Evolutionary conservation across 2,797 vertebrate genomes (phyloP), one percentile per base, ranked within the genome.

Genomic region (Chrysocyon brachyurus): DNA sequence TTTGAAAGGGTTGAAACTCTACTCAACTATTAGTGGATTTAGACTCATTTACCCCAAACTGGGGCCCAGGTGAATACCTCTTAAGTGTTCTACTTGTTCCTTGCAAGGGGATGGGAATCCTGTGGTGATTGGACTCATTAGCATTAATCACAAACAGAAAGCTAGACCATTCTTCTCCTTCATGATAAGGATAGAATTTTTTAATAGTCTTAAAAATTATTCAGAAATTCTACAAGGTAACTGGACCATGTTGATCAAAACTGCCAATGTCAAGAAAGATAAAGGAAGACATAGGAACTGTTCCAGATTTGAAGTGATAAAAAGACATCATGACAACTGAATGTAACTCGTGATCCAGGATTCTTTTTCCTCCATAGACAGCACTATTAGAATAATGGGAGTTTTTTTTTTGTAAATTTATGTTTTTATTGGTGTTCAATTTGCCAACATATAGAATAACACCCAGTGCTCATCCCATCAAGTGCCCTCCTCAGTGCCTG

Each of bases 191-290:
- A 24, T 66, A 64, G 66, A 92, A 70, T 86, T 95, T 91, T 64
- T 77, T 31, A 87, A 86, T 84, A 77, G n/a, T 90, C 57, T 77
- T 5, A 54, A 87, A 96, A 88, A n/a, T 77, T 59, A 87, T 46
- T 54, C 52, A 31, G 52, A 91, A 97, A 82, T 84, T 59, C 56
- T 88, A 83, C 52, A 73, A 93, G 90, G 33, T 92, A 75, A 64
- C 16, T 46, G 6, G 15, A 24, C n/a, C 52, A 0, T 61, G 40
- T 72, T 95, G 86, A 87, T 72, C 68, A 90, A 95, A 83, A 96
- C 40, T 83, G 52, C 87, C 94, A 83, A 75, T 26, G 85, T 90
- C 66, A 82, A 92, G 72, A 83, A 92, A 95, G 91, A 93, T 87
- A 87, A 82, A 22, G n/a, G 28, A 83, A 82, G 73, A 64, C 63